Evolutionary conservation across 2,888 invertebrate genomes (phyloP), one percentile per base, ranked within the genome.

Genomic region (Pristionchus exspectatus): DNA sequence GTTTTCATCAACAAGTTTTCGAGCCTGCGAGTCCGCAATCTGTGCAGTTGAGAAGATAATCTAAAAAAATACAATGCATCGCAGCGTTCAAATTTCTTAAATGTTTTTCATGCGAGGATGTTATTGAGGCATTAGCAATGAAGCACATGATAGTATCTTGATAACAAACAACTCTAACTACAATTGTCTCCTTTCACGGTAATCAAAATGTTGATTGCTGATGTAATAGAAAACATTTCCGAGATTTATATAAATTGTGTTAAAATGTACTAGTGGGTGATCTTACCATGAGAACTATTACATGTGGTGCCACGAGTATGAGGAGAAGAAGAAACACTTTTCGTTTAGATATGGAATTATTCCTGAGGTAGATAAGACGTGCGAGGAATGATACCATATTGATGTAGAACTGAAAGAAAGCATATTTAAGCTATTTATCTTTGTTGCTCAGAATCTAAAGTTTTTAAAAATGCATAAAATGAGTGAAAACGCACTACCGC

Each of bases 331-430:
- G 16, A 27, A 56, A 5, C 1, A 84, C 30, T 27, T 21, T 0
- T 27, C 30, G 54, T 50, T 30, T 84, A 3, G 54, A 54, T 9
- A 84, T 84, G 30, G n/a, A 56, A 27, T 56, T 56, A 10, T 27
- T 44, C 21, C 84, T 54, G 18, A 84, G 33, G 21, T 56, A 56
- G 56, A 56, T 10, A 5, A 59, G 54, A 18, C 84, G 84, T 27
- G 84, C 84, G 33, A 18, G 5, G 33, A 84, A 84, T 18, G 84
- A 54, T 0, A 33, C 84, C 84, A 84, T 54, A 30, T 84, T 84
- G 27, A 59, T 84, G 56, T 56, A 84, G 56, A 84, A 84, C 84
- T 84, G 84, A 56, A 84, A 16, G 44, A 50, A 24, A 44, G 24
- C 18, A 27, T 27, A 7, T 10, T 7, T 9, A 30, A 27, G 2